Evolutionary conservation across 2,113 vertebrate genomes (phyloP).

Genomic region (Tiliqua scincoides): DNA sequence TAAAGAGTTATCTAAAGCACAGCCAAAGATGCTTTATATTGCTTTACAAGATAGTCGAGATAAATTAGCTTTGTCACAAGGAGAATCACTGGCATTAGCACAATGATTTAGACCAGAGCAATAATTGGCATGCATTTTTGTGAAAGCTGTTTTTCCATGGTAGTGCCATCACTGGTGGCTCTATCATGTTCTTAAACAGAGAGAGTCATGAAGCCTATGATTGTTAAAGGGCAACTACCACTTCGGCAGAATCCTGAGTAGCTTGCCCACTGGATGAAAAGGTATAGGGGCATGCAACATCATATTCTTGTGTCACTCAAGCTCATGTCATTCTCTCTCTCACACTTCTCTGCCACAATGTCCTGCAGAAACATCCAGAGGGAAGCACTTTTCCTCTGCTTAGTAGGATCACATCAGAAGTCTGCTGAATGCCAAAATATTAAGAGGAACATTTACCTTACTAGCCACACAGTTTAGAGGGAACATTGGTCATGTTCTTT

Average conservation of each 20-base stretch:
- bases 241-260: background rate
- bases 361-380: background rate
- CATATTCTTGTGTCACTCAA: background rate
- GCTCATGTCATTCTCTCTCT: background rate
- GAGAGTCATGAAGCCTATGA: background rate
- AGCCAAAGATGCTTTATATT: background rate
- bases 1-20: background rate
- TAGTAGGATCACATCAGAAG: no score
- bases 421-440: no score
- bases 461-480: no score
- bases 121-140: background rate
- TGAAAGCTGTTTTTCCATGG: rapidly evolving
- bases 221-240: background rate
- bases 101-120: background rate
- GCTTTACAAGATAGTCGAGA: conserved; percentile 4
- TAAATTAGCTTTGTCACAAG: background rate
- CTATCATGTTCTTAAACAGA: background rate
- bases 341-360: background rate
- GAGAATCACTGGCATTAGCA: background rate
- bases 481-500: conserved; percentile 1
- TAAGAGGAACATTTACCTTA: no score
- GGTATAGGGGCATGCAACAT: background rate
- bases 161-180: background rate
- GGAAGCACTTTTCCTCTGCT: no score
- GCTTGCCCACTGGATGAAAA: background rate